Conservation (phyloP, 2,113 vertebrate genomes). For the Dromaius novaehollandiae region DNA sequence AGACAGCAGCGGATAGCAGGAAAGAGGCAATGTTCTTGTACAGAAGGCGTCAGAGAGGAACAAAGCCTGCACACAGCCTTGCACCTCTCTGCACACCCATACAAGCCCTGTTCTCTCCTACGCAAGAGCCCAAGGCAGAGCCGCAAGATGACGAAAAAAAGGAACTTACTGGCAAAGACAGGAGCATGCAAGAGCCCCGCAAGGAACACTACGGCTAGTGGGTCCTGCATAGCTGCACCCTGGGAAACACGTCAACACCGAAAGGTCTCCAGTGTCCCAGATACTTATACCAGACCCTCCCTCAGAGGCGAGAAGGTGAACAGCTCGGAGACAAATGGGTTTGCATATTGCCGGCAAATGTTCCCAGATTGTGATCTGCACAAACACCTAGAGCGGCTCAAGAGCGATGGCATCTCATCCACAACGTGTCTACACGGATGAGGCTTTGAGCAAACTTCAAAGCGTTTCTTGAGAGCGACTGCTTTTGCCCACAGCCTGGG, state of each 20-base stretch:
- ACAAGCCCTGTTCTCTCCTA: background rate
- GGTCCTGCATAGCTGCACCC: slow-evolving; percentile 6
- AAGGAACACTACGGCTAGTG: slow-evolving; percentile 21
- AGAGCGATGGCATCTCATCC: background rate
- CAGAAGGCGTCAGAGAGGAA: rapidly evolving
- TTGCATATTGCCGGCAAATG: background rate
- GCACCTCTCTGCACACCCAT: background rate
- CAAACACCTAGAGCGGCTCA: background rate
- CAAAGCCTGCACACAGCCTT: rapidly evolving
- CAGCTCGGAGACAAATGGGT: background rate
- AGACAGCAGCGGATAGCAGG: too few relatives aligned
- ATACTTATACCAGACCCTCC: slow-evolving; percentile 65
- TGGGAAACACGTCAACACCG: background rate
- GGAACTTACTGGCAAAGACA: background rate
- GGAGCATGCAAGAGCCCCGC: slow-evolving; percentile 45
- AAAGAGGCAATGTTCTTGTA: background rate
- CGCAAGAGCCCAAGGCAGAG: background rate
- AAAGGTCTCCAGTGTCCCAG: slow-evolving; percentile 26
- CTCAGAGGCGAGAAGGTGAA: background rate
- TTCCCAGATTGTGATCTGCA: background rate
- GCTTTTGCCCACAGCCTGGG: slow-evolving; percentile 10
- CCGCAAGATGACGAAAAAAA: background rate
- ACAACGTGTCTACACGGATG: background rate
- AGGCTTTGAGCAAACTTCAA: background rate
- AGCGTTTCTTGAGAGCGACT: background rate